phyloP scores from a whole-genome alignment of 1,140 invertebrate genomes.

The Drosophila leontia region DNA sequence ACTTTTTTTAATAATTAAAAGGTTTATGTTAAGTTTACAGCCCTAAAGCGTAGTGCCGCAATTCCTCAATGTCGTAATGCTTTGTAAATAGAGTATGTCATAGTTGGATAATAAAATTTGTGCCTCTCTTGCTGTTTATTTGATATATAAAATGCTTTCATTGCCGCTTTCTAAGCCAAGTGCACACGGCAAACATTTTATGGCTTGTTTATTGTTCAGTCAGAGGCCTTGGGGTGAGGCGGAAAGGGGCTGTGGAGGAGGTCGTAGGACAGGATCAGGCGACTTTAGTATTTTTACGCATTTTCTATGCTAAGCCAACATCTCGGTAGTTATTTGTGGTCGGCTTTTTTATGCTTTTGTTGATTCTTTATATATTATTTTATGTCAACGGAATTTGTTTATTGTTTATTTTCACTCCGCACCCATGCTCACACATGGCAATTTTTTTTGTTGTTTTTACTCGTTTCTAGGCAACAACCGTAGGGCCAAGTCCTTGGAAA shows the following conservation, averaged over 20 bases:
- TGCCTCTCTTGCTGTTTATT: slow-evolving; percentile 57
- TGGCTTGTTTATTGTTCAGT: slow-evolving; percentile 74
- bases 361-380: slow-evolving; percentile 59
- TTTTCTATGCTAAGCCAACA: slow-evolving; percentile 79
- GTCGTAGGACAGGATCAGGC: slow-evolving; percentile 25
- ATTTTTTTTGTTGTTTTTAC: slow-evolving; percentile 15
- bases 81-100: slow-evolving; percentile 24
- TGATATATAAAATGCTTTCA: slow-evolving; percentile 58
- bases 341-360: slow-evolving; percentile 71
- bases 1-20: too few relatives aligned
- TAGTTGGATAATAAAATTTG: slow-evolving; percentile 29
- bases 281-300: slow-evolving; percentile 63
- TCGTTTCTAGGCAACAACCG: slow-evolving; percentile 33
- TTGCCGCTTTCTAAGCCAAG: slow-evolving; percentile 48
- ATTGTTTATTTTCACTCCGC: slow-evolving; percentile 43
- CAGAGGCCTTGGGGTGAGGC: slow-evolving; percentile 18
- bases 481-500: slow-evolving; percentile 31
- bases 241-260: slow-evolving; percentile 3
- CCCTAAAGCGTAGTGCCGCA: neutral
- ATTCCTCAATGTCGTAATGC: neutral
- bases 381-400: slow-evolving; percentile 64
- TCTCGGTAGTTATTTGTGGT: slow-evolving; percentile 64
- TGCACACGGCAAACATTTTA: slow-evolving; percentile 69
- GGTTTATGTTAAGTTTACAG: neutral
- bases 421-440: slow-evolving; percentile 22